Evolutionary conservation across 2,888 invertebrate genomes (phyloP), one percentile per base, ranked within the genome.

Genomic region (Epsilonema sp.): DNA sequence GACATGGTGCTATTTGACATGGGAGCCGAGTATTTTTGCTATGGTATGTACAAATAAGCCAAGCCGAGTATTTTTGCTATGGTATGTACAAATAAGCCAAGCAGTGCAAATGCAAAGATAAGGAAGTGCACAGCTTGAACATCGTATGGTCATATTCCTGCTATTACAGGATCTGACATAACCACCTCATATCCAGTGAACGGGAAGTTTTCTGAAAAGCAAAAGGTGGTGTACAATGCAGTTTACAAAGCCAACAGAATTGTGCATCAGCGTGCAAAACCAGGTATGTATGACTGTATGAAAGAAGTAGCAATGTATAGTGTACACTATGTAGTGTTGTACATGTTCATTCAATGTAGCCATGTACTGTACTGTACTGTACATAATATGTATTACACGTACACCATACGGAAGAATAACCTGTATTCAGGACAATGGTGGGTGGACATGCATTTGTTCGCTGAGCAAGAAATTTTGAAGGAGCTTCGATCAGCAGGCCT

Each of bases 1-100:
- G 90, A 89, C 56, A 80, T 92, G 75, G 87, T 87, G 60, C 70
- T 92, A 8, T 89, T 90, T 67, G 94, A 97, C 68, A 92, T 97
- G 90, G 97, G 97, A 2, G 89, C 81, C 24, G 89, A 90, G 67
- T 94, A 94, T 66, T 85, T 80, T 57, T 73, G 74, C 56, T 97
- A 92, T 65, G 79, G 56, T 56, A 43, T 13, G 38, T 8, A 8
- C 3, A 16, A 11, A 11, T 31, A 8, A 11, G 31, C 8, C 31
- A 11, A 16, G 31, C n/a, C n/a, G n/a, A n/a, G n/a, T n/a, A n/a
- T n/a, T n/a, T n/a, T n/a, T n/a, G n/a, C n/a, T n/a, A n/a, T n/a
- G n/a, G n/a, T n/a, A n/a, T n/a, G n/a, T n/a, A n/a, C n/a, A n/a
- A n/a, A n/a, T n/a, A n/a, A n/a, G n/a, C n/a, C n/a, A n/a, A n/a